Evolutionary conservation across 2,888 invertebrate genomes (phyloP).

Genomic region (Eupithecia inturbata): DNA sequence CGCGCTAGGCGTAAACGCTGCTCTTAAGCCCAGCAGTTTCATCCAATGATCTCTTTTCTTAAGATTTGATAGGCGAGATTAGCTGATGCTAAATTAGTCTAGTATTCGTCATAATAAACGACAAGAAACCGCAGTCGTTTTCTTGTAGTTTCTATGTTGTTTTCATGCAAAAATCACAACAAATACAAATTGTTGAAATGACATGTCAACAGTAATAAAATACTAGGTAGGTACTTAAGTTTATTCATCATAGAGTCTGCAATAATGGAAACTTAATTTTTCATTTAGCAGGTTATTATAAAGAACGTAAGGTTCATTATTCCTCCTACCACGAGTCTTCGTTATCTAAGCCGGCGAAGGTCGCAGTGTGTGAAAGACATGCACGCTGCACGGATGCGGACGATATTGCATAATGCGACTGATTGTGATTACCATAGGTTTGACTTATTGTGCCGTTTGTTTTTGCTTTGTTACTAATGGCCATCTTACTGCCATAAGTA

Average conservation of each 20-base stretch:
- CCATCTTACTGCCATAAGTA: neutral
- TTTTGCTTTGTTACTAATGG: neutral
- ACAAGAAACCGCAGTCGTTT: neutral
- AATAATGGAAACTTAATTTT: neutral
- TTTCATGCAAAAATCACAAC: no score
- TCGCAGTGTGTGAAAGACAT: constrained; percentile 27
- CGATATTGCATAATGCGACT: constrained; percentile 29
- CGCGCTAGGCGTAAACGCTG: no score
- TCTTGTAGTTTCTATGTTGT: neutral
- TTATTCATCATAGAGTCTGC: neutral
- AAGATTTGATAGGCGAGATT: neutral
- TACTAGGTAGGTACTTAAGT: no score
- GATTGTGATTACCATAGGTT: constrained; percentile 19
- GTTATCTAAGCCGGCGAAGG: constrained; percentile 30
- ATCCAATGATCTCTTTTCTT: neutral
- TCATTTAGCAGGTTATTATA: neutral
- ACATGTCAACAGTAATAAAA: no score
- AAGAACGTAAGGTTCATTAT: constrained; percentile 19
- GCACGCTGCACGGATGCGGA: constrained; percentile 27
- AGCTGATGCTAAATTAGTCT: neutral
- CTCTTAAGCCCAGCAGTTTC: no score
- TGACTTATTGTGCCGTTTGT: constrained; percentile 11
- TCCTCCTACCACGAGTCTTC: no score
- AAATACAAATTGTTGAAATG: no score
- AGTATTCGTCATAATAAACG: neutral